Base-by-base conservation (phyloP, 2,113 vertebrate species). In the Athene cunicularia region DNA sequence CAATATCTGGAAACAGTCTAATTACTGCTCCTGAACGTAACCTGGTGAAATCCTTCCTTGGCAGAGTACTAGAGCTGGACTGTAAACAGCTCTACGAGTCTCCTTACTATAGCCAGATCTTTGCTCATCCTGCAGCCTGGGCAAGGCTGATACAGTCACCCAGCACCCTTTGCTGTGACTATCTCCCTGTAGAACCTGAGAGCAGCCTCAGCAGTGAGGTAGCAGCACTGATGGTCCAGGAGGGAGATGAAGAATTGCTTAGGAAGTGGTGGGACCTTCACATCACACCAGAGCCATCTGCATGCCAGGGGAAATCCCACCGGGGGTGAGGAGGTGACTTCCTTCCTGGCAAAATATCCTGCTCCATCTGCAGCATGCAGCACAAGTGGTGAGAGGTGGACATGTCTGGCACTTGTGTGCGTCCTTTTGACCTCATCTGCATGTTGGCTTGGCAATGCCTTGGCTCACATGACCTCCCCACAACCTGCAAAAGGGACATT, bases 291-390 rank as follows among this genome's bases (percentile, higher is more conserved):
- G 53, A 86, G n/a, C 79, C 72, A 80, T 53, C 84, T 79, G 77
- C 26, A 39, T 4, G 59, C 3, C 1, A 8, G 39, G 21, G 76
- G 73, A 95, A 95, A 79, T 93, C 93, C 80, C 80, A 79, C 16
- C 0, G 2, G 86, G 43, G 33, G 52, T 68, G 52, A 87, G 39
- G 66, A 91, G 47, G 60, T 79, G 87, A 81, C 39, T 81, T 94
- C 83, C 91, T 91, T 91, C 89, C 93, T 79, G 80, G 53, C 43
- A 66, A 68, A 85, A 82, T 81, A 84, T 81, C 87, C 93, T 39
- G 47, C 56, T 91, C 63, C 86, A 89, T 68, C 71, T 94, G 91
- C 58, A 77, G 72, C 2, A 16, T 15, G 80, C 58, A 77, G 72
- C 2, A 16, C 14, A 75, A 53, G 17, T 1, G 1, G 41, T 21